Evolutionary conservation across 2,888 invertebrate species (phyloP), one percentile per base, ranked within the genome.

Genomic region (Heliothis peltigera): DNA sequence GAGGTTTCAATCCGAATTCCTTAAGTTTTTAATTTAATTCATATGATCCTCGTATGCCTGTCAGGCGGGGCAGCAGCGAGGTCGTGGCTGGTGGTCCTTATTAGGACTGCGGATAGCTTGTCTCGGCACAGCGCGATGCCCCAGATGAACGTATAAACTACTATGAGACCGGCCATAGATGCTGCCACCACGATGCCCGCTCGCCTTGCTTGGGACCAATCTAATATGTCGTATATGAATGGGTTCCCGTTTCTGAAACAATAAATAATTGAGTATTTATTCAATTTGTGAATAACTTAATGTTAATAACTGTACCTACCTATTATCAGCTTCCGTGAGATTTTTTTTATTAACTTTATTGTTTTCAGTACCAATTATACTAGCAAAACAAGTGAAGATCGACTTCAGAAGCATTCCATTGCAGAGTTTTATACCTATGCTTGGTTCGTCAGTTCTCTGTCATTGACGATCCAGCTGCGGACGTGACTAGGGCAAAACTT

Each of bases 161-260:
- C 55, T 28, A 93, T 67, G 4, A 93, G 71, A 1, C 88, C 89
- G 0, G 76, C 88, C 8, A 84, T 71, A 0, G 92, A 78, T 2
- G 84, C 82, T 0, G 71, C 87, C 5, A 91, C 84, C 19, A 93
- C 94, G 32, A 96, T 89, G 28, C 96, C 89, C 0, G 97, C 95
- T 52, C 93, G 94, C n/a, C 92, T 91, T 0, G 96, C 96, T 63
- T 96, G 95, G 48, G 95, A 71, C 98, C 98, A 98, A 90, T 98
- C 96, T 72, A 98, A 91, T 66, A 98, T 95, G 63, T 96, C 96
- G 91, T 98, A 98, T 80, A 98, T 97, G 84, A 95, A 97, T 17
- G 95, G 95, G 68, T 96, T 90, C 19, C 97, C 97, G 63, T 95
- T 91, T 74, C 97, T 86, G 80, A 21, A 79, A 82, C 19, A 5